Conservation (phyloP, 2,797 vertebrate species). For the Botia kubotai region DNA sequence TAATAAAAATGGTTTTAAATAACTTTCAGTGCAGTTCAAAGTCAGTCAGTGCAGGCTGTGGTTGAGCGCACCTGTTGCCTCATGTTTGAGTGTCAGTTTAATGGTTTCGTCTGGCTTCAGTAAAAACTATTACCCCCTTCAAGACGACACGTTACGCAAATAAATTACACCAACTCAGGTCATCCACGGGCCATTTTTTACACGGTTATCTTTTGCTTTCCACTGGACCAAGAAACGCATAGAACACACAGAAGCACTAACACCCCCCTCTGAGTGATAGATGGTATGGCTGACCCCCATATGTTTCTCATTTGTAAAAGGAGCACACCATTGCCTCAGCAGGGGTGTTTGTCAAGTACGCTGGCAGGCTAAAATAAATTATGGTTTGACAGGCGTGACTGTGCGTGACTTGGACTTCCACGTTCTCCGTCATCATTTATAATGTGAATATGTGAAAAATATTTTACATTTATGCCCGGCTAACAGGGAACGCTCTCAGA, state of each 20-base stretch:
- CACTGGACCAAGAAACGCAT: not conserved
- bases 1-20: not conserved
- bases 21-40: not conserved
- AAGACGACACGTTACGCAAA: not conserved
- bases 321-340: not conserved
- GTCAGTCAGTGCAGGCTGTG: not conserved
- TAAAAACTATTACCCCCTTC: constrained; percentile 41
- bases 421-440: not conserved
- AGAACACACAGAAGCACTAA: not conserved
- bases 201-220: constrained; percentile 10
- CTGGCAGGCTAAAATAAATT: not conserved
- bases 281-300: constrained; percentile 19
- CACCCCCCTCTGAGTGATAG: not conserved
- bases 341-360: constrained; percentile 7
- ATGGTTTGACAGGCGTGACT: not conserved
- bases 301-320: constrained; percentile 38
- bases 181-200: constrained; percentile 38
- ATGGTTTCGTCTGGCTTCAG: constrained; percentile 30
- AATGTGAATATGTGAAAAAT: not conserved
- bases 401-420: not conserved
- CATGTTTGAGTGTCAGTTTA: constrained; percentile 45
- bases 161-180: constrained; percentile 16
- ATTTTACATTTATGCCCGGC: too few relatives aligned
- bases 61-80: not conserved
- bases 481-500: too few relatives aligned